Conservation (phyloP, 2,797 vertebrate genomes). For the Sebastes itinus region DNA sequence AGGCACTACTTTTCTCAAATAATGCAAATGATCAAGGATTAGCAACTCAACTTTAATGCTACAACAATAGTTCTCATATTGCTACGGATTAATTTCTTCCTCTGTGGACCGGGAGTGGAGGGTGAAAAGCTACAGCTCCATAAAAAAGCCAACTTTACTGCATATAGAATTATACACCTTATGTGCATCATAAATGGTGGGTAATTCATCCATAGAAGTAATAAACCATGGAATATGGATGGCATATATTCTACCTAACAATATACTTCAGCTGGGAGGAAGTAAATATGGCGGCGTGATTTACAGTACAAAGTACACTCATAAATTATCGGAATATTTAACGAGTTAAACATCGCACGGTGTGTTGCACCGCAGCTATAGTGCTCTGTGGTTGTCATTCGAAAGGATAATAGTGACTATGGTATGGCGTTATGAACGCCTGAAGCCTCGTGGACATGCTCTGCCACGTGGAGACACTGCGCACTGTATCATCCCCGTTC, state of each 20-base stretch:
- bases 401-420: constrained; percentile 56
- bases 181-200: constrained; percentile 82
- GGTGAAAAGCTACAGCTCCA: constrained; percentile 67
- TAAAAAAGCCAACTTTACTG: constrained; percentile 80
- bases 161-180: constrained; percentile 82
- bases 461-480: constrained; percentile 78
- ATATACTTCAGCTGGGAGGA: constrained; percentile 74
- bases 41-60: constrained; percentile 41
- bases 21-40: constrained; percentile 47
- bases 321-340: constrained; percentile 80
- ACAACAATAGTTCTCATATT: constrained; percentile 44
- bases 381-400: constrained; percentile 39
- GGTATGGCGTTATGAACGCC: constrained; percentile 57
- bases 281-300: constrained; percentile 79
- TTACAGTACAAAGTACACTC: constrained; percentile 77
- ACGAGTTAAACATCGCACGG: constrained; percentile 70
- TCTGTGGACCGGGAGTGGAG: constrained; percentile 31
- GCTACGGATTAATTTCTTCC: constrained; percentile 55
- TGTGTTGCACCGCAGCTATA: constrained; percentile 32
- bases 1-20: constrained; percentile 11
- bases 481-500: constrained; percentile 85
- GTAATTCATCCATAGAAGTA: constrained; percentile 78
- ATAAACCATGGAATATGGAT: constrained; percentile 81
- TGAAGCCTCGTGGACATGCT: constrained; percentile 70
- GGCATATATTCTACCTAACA: constrained; percentile 80